Evolutionary conservation across 2,888 invertebrate genomes (phyloP), one percentile per base, ranked within the genome.

Genomic region (Arenicola marina): DNA sequence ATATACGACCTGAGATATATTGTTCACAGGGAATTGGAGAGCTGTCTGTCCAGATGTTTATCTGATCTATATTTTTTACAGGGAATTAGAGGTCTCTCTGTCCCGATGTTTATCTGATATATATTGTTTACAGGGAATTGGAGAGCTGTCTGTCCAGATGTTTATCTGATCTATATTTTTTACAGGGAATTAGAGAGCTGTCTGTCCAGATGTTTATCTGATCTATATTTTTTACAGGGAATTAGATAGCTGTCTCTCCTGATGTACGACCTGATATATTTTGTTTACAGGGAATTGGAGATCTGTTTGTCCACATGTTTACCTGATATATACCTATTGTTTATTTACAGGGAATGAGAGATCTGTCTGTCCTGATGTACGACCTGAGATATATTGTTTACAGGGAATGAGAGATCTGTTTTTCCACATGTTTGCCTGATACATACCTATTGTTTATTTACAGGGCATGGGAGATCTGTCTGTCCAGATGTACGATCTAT

Each of bases 1-100:
- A 75, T 81, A 66, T 85, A 87, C 67, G 84, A 86, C 62, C 86
- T 89, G 11, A 11, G n/a, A n/a, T n/a, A n/a, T n/a, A 15, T 11
- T 38, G 18, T 38, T 48, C 24, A 24, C 48, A 48, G 80, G 79
- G 81, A 55, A 76, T 81, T 63, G 79, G 80, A 26, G 61, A 71
- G 2, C 69, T 72, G 34, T 78, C 79, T 59, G 73, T 74, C 11
- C 71, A 70, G 46, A 75, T 81, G 67, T 85, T 38, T n/a, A n/a
- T n/a, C n/a, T n/a, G n/a, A n/a, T n/a, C n/a, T n/a, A n/a, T 18
- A 15, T 11, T 38, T 15, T 38, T 48, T 48, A 24, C 48, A 48
- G 80, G 79, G 81, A 55, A 76, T 81, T 63, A 78, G 80, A 26
- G 61, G 71, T 2, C 69, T 72, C 33, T 78, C 79, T 59, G 73